A percentile compares a stretch with the other conserved stretches of the same genome.
Evolutionary conservation across 2,797 vertebrate genomes (phyloP).

Genomic region (Natrix natrix): DNA sequence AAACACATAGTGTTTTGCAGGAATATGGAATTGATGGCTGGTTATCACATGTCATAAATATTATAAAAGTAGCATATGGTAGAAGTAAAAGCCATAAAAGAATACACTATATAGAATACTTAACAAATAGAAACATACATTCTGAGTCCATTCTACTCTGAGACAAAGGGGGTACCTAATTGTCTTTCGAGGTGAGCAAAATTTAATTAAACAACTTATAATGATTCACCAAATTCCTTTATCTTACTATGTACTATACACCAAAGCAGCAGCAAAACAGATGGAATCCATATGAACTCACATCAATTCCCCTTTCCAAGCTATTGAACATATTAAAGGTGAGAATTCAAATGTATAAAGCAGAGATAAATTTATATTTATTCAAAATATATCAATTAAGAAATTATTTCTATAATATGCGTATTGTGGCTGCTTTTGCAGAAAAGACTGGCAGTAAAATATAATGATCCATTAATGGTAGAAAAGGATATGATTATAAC

Average conservation of each 20-base stretch:
- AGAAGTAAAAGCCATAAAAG: neutral
- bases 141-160: neutral
- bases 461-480: neutral
- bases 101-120: neutral
- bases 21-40: neutral
- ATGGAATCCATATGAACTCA: neutral
- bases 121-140: neutral
- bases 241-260: neutral
- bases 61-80: neutral
- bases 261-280: neutral
- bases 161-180: neutral
- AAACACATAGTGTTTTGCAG: neutral
- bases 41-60: neutral
- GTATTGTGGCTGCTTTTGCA: neutral
- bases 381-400: neutral
- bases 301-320: neutral
- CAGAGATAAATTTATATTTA: neutral
- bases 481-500: neutral
- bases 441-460: neutral
- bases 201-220: neutral
- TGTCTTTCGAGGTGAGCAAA: neutral
- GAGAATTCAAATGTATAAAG: neutral
- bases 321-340: neutral
- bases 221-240: neutral
- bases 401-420: neutral